These are phyloP conservation scores for Steinernema khuongi DNA, from an alignment of 1,140 invertebrate species.

Conservation along the genomic window DNA sequence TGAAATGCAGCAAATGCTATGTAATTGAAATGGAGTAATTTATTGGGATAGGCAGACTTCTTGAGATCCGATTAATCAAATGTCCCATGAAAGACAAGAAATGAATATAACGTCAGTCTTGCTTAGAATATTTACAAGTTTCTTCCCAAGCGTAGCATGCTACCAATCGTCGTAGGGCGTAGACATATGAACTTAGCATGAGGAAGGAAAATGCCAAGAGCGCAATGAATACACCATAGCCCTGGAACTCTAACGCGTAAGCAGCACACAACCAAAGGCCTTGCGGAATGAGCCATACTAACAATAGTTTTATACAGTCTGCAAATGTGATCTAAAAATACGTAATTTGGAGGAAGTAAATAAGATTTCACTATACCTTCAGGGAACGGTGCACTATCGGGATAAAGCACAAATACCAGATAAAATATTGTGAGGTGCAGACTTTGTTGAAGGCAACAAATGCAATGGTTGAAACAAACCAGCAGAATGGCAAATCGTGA, in stretches of 20 bases:
- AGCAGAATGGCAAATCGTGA: constrained; percentile 72
- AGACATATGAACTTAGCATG: constrained; percentile 61
- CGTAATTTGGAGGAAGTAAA: not conserved
- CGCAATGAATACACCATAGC: constrained; percentile 71
- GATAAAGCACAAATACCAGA: constrained; percentile 86
- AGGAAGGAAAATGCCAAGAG: constrained; percentile 62
- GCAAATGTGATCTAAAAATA: constrained; percentile 38
- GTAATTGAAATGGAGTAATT: no score
- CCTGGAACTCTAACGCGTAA: constrained; percentile 83
- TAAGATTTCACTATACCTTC: not conserved
- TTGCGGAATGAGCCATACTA: constrained; percentile 74
- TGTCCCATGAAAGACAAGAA: no score
- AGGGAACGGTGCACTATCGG: constrained; percentile 67
- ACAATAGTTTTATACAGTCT: constrained; percentile 34
- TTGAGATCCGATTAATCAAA: no score
- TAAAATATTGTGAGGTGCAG: constrained; percentile 91
- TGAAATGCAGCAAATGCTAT: no score
- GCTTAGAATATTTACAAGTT: no score
- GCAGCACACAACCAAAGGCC: constrained; percentile 80
- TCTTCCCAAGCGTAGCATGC: constrained; percentile 15
- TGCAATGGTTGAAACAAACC: constrained; percentile 77
- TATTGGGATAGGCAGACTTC: no score
- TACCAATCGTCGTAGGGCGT: constrained; percentile 33
- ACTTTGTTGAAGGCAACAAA: constrained; percentile 94
- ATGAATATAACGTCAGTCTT: no score